A percentile compares a stretch with the other conserved stretches of the same genome.
Conservation (phyloP, 2,113 vertebrate species). For the Apodemus sylvaticus region DNA sequence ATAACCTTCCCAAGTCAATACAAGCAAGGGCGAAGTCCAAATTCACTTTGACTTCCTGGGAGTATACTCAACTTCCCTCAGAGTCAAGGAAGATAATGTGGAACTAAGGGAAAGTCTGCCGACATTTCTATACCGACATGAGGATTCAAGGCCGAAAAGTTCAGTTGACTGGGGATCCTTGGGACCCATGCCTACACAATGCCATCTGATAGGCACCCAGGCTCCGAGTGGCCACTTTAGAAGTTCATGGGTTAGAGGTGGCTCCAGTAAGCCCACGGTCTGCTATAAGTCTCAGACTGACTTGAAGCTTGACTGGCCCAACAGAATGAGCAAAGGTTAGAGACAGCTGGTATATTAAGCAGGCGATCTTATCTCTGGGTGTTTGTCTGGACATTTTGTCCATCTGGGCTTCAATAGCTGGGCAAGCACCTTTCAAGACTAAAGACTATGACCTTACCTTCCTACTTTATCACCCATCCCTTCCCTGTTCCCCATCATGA, state of each 20-base stretch:
- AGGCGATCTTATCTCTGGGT: not conserved
- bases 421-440: not conserved
- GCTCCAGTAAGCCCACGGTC: not conserved
- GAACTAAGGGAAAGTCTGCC: not conserved
- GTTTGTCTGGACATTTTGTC: constrained; percentile 1
- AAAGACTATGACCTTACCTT: not conserved
- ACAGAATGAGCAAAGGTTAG: not conserved
- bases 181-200: not conserved
- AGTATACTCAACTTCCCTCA: not conserved
- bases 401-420: not conserved
- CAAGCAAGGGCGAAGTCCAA: not conserved
- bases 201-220: not conserved
- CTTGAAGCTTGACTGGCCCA: not conserved
- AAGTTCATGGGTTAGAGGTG: not conserved
- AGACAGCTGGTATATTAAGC: not conserved
- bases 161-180: not conserved
- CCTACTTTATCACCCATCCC: not conserved
- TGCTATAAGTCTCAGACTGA: not conserved
- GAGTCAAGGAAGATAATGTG: not conserved
- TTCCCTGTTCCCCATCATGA: not conserved
- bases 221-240: not conserved
- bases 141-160: not conserved
- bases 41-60: not conserved
- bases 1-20: not conserved
- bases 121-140: not conserved